phyloP scores from a whole-genome alignment of 1,140 invertebrate genomes.

The Drosophila melanica region DNA sequence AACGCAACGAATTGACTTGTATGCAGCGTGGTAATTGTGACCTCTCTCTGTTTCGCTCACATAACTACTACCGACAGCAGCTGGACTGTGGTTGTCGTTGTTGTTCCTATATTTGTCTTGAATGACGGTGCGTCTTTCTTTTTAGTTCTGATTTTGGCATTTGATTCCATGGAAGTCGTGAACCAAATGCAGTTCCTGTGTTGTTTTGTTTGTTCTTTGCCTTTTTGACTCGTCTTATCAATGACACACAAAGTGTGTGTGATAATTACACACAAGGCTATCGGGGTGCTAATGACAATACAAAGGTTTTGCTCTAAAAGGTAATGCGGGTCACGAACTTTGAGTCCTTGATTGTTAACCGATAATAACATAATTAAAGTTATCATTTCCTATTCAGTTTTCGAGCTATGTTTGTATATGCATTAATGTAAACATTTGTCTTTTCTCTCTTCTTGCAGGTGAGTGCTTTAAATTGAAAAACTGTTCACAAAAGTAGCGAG shows the following conservation, averaged over 20 bases:
- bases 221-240: slow-evolving; percentile 47
- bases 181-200: slow-evolving; percentile 75
- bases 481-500: not conserved
- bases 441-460: slow-evolving; percentile 52
- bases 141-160: slow-evolving; percentile 49
- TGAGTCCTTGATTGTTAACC: slow-evolving; percentile 7
- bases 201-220: slow-evolving; percentile 52
- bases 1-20: slow-evolving; percentile 33
- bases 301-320: slow-evolving; percentile 8
- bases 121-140: slow-evolving; percentile 64
- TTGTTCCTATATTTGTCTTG: slow-evolving; percentile 59
- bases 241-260: slow-evolving; percentile 48
- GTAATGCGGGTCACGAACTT: slow-evolving; percentile 32
- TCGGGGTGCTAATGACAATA: slow-evolving; percentile 35
- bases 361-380: slow-evolving; percentile 39
- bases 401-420: not conserved
- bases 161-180: slow-evolving; percentile 61
- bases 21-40: not conserved
- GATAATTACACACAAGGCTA: slow-evolving; percentile 58
- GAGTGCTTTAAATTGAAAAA: slow-evolving; percentile 30
- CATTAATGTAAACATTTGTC: slow-evolving; percentile 26
- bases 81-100: slow-evolving; percentile 23
- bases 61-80: slow-evolving; percentile 52
- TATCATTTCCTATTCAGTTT: slow-evolving; percentile 19
- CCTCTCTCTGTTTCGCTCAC: slow-evolving; percentile 7